Evolutionary conservation across 2,113 vertebrate species (phyloP), one percentile per base, ranked within the genome.

Genomic region (Clarias macrocephalus): DNA sequence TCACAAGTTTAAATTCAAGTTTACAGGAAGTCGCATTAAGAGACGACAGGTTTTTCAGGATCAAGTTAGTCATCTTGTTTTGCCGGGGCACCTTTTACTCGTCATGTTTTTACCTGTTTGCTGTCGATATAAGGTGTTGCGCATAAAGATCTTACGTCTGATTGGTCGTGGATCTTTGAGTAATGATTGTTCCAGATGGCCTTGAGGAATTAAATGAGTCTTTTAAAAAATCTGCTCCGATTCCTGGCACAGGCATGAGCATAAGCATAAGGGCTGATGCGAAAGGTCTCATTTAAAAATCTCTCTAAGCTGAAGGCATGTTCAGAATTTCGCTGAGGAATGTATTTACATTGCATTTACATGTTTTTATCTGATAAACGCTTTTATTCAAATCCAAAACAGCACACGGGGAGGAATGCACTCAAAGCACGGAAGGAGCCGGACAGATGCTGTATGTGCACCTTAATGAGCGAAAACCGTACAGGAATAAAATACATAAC

Each of bases 311-410:
- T 23, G 56, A 13, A 60, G 79, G 7, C 76, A 33, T 23, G 79
- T 33, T 60, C 77, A 23, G 76, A 28, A 33, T 80, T 33, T 28
- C 16, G 59, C 28, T 33, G 33, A 37, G 30, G 79, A 62, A 81
- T 81, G 37, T 25, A 62, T 80, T 60, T 80, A 37, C 79, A 59
- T 80, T 37, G 30, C 19, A 81, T 81, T 62, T 62, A 15, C 28
- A 37, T 81, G 79, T 25, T 62, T 12, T 62, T 42, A 8, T 23
- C 25, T 5, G 19, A 11, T 11, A 13, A 30, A 42, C 19, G 8
- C 57, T 37, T 81, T 81, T 81, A 81, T 79, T 56, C 75, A 77
- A 79, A 79, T 56, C 75, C 75, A 56, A 28, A 77, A 15, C 13
- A 23, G 15, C n/a, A 59, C 30, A 59, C 5, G 54, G 33, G 56